phyloP scores from a whole-genome alignment of 2,797 vertebrate genomes.

The Oreortyx pictus region DNA sequence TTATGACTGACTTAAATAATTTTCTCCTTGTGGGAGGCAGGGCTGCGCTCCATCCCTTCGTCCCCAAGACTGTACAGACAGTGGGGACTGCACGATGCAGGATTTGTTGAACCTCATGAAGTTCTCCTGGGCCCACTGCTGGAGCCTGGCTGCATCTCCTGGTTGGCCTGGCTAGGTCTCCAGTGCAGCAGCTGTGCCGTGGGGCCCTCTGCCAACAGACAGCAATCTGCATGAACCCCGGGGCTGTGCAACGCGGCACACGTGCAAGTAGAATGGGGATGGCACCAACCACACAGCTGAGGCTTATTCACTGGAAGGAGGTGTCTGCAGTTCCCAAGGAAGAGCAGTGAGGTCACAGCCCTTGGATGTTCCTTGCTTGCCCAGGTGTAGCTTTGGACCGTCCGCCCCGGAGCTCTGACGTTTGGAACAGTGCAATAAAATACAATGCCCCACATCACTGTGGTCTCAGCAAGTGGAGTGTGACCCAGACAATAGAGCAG shows the following conservation, averaged over 20 bases:
- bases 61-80: too few relatives aligned
- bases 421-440: background rate
- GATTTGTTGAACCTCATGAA: too few relatives aligned
- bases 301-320: background rate
- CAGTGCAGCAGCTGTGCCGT: background rate
- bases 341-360: accelerated
- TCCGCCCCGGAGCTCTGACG: background rate
- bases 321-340: accelerated
- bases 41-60: too few relatives aligned
- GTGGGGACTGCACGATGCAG: too few relatives aligned
- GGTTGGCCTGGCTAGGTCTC: background rate
- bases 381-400: accelerated
- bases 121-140: too few relatives aligned
- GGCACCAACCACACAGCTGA: accelerated
- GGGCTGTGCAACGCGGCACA: background rate
- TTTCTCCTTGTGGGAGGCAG: too few relatives aligned
- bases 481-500: background rate
- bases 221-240: background rate
- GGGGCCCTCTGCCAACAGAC: background rate
- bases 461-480: constrained; percentile 25
- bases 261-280: background rate
- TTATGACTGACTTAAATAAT: too few relatives aligned
- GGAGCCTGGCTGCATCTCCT: too few relatives aligned
- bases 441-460: background rate
- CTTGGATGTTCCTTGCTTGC: background rate